Base-by-base conservation (phyloP, 2,113 vertebrate genomes). In the Hucho hucho region DNA sequence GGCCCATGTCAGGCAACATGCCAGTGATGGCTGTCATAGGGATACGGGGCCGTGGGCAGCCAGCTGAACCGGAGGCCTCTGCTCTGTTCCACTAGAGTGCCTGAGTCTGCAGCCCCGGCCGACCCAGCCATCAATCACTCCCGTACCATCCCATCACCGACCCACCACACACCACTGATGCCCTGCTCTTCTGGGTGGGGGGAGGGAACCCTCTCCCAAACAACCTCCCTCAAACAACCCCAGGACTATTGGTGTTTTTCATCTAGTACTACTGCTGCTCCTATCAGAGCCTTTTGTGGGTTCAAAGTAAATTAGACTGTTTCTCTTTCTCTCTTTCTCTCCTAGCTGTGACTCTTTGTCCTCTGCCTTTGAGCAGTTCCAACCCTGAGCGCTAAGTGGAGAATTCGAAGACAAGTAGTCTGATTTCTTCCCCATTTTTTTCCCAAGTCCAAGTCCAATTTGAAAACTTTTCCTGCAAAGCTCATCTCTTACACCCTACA, bases 71-170 rank as follows among this genome's bases (percentile, higher is more conserved):
- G 18, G 70, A 72, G 32, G 26, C 24, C 53, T 69, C 28, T 47
- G 59, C 59, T 63, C 11, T 1, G 76, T 66, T 73, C 77, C 58
- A 16, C 25, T 20, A 73, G 65, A 69, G 56, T 25, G 49, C 53
- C 37, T 4, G 47, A 53, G 47, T 53, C 47, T 16, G 47, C 47
- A 16, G 47, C 47, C 47, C 25, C 0, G 14, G 49, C 32, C n/a
- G 3, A 53, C 47, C 25, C 69, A 18, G 64, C 46, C 29, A 29
- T 67, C 75, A 72, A 65, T 77, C 75, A 77, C 47, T 14, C 22
- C 12, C 56, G 24, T 22, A 4, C 70, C 47, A 26, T 22, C 22
- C 47, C 70, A 37, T 4, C 69, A 37, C 43, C 47, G 13, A 14
- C 47, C 14, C 47, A 16, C 47, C 47, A n/a, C 22, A 22, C 46